Percentiles rank a stretch among this genome's conserved stretches.
These are phyloP conservation scores for Mastacembelus armatus DNA, from an alignment of 2,797 vertebrate species.

Conservation along the genomic window DNA sequence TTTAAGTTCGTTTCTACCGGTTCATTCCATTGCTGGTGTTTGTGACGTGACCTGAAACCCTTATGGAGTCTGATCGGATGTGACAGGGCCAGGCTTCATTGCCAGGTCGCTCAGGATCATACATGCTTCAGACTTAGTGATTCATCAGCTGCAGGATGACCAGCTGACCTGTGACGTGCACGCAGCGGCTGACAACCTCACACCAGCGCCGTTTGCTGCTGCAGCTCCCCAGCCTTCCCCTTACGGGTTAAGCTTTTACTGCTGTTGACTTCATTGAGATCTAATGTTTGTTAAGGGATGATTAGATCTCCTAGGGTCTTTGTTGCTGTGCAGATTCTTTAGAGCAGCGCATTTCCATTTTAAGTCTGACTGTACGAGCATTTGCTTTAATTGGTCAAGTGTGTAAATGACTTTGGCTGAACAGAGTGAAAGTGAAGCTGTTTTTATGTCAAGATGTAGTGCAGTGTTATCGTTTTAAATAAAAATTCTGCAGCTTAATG, in stretches of 20 bases:
- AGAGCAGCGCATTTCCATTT: too few species aligned
- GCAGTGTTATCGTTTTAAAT: too few species aligned
- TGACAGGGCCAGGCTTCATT: neutral
- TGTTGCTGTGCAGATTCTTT: neutral
- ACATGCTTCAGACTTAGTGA: neutral
- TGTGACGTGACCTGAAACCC: neutral
- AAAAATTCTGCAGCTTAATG: too few species aligned
- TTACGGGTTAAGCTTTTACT: neutral
- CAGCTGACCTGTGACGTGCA: neutral
- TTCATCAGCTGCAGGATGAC: neutral
- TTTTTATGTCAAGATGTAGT: neutral
- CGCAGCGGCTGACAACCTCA: too few species aligned
- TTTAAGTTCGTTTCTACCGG: too few species aligned
- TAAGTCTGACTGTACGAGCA: too few species aligned
- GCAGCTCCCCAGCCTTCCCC: neutral
- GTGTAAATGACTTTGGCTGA: too few species aligned
- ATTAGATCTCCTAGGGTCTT: neutral
- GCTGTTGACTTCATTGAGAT: neutral
- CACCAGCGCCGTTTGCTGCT: too few species aligned
- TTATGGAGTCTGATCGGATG: neutral
- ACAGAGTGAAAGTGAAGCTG: neutral
- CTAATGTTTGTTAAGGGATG: neutral
- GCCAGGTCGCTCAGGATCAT: too few species aligned
- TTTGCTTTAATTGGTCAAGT: too few species aligned
- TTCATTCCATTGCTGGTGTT: neutral